A percentile compares a stretch with the other conserved stretches of the same genome.
phyloP scores from a whole-genome alignment of 2,888 invertebrate genomes.

The Coleophora deauratella region DNA sequence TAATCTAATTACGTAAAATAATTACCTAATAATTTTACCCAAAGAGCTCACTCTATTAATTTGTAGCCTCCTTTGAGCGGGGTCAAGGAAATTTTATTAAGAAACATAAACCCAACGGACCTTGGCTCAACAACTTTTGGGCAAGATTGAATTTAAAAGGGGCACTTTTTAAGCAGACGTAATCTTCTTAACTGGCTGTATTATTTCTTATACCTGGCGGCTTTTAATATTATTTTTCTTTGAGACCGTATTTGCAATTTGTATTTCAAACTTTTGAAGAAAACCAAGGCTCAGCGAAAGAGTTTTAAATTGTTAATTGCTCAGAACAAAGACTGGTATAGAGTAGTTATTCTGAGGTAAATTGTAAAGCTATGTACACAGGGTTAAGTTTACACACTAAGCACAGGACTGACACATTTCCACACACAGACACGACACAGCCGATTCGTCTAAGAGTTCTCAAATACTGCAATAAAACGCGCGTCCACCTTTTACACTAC shows the following conservation, averaged over 20 bases:
- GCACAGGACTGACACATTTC: conserved; percentile 56
- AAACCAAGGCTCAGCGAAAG: no score
- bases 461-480: conserved; percentile 62
- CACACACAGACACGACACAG: conserved; percentile 60
- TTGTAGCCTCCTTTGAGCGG: conserved; percentile 11
- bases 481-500: conserved; percentile 68
- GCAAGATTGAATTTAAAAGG: conserved; percentile 1
- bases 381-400: conserved; percentile 41
- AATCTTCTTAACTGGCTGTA: background rate
- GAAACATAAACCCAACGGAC: background rate
- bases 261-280: no score
- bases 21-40: background rate
- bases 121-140: conserved; percentile 11
- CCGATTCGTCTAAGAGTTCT: conserved; percentile 65
- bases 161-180: no score
- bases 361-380: conserved; percentile 45
- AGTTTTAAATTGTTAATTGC: no score
- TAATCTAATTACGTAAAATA: conserved; percentile 7
- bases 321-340: no score
- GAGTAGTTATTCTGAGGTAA: no score
- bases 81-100: background rate
- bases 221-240: no score
- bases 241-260: no score
- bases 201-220: background rate
- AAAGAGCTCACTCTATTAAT: conserved; percentile 4